Evolutionary conservation across 2,888 invertebrate species (phyloP), one percentile per base, ranked within the genome.

Genomic region (Dicranocentrus wangi): DNA sequence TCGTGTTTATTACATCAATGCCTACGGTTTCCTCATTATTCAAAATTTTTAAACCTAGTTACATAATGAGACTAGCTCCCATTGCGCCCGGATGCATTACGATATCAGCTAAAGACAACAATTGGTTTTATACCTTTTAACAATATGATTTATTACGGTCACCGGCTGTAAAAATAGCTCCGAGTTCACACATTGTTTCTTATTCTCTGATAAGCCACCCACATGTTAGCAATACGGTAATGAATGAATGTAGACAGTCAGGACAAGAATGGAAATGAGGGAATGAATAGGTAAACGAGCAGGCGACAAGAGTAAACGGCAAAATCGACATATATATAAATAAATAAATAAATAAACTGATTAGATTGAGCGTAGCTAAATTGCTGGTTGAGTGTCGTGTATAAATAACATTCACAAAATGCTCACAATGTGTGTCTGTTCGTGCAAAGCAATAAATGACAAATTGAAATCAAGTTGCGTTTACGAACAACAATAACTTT

Each of bases 141-240:
- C 60, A 27, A n/a, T 25, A 27, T 60, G 60, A 60, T 60, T 60
- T 28, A 60, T 60, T 60, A n/a, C n/a, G 17, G n/a, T 60, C 28
- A 13, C 3, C 60, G 21, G 3, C 27, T 13, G 10, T 21, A 55
- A 55, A 47, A 55, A 55, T 23, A 19, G n/a, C n/a, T 32, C 42
- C 28, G n/a, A 42, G 63, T 43, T 63, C 63, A 42, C 63, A 63
- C 63, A 23, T 63, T 43, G 43, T 63, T 42, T n/a, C n/a, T n/a
- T 10, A 2, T 3, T 27, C 3, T 21, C 15, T 47, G 32, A 47
- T n/a, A 47, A 47, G 39, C n/a, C n/a, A 47, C 47, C n/a, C 47
- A 55, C 55, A 55, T 7, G 23, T 5, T 7, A 19, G 21, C 55
- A 55, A 21, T 55, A 2, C 8, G 55, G 3, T 10, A 55, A 55